These are phyloP conservation scores for Actinia equina DNA, from an alignment of 64 coral and sea anemone genomes.

Conservation along the genomic window DNA sequence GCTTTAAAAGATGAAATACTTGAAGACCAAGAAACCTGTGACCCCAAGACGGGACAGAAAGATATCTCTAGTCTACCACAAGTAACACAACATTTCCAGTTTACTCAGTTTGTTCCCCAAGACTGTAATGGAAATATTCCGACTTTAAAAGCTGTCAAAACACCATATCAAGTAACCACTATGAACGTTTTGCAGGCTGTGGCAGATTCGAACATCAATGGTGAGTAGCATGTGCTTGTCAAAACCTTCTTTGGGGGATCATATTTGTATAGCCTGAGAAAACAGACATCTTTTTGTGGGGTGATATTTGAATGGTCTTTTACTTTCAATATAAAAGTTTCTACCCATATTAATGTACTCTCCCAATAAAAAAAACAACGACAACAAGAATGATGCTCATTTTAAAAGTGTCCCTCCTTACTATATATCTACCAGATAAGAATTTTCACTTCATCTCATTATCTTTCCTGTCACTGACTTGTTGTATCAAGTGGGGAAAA, in stretches of 20 bases:
- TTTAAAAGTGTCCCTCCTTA: no score
- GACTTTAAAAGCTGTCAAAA: slow-evolving; percentile 76
- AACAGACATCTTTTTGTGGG: not conserved
- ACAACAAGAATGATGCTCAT: no score
- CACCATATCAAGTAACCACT: slow-evolving; percentile 8
- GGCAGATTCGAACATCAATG: not conserved
- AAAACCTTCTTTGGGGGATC: no score
- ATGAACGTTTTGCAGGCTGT: not conserved
- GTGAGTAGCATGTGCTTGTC: not conserved
- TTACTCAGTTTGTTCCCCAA: slow-evolving; percentile 90
- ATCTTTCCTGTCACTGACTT: not conserved
- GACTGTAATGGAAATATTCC: slow-evolving; percentile 77
- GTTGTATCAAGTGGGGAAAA: no score
- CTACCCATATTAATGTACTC: no score
- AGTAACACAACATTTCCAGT: slow-evolving; percentile 80
- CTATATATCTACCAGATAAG: not conserved
- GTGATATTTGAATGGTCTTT: not conserved
- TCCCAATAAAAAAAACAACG: no score
- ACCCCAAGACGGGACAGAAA: not conserved
- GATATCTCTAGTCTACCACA: slow-evolving; percentile 7
- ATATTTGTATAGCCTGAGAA: no score
- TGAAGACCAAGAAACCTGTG: not conserved
- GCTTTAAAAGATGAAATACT: slow-evolving; percentile 81
- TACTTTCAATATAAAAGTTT: not conserved
- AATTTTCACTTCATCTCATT: not conserved